Evolutionary conservation across 23 tunicate species (phyloP), one percentile per base, ranked within the genome.

Genomic region (Aplidium turbinatum): DNA sequence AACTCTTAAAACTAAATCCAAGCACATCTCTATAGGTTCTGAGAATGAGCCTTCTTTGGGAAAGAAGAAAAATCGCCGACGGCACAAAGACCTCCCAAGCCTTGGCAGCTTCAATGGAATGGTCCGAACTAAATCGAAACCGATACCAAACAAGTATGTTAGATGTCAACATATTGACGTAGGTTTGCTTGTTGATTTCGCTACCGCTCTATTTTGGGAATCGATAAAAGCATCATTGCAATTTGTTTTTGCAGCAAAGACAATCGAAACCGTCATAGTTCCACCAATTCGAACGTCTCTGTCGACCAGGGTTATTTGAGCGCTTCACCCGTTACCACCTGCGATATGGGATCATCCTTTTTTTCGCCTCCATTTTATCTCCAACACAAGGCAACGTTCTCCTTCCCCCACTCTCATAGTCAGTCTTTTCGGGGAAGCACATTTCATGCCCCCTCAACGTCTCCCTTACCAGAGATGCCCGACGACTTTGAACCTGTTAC

Each of bases 231-330:
- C 50, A 11, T 42, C 16, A 42, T 16, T 16, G 50, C 16, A 6
- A 6, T 22, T 19, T 25, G 60, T 58, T 40, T 33, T 58, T 73
- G 47, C 95, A 87, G 95, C 86, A 77, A 77, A 67, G 89, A 82
- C 60, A 64, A 38, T 58, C 89, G 96, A 29, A 85, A 71, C 38
- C 96, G 96, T n/a, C 87, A 78, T 62, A 89, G 68, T 54, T 89
- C 96, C 18, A 78, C 89, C 24, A 77, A 85, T 33, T 89, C 96
- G 6, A 62, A 32, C 7, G 57, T 82, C 23, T 88, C 96, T 0
- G 68, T 89, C 31, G 96, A 89, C 47, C 96, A 89, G 61, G 96
- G 96, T 23, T 89, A 89, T 72, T 77, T 73, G 77, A 89, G 96
- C 77, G 77, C 85, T 7, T 89, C 96, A 3, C 96, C 96, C 19